Evolutionary conservation across 2,888 invertebrate genomes (phyloP).

Genomic region (Camptogramma bilineatum): DNA sequence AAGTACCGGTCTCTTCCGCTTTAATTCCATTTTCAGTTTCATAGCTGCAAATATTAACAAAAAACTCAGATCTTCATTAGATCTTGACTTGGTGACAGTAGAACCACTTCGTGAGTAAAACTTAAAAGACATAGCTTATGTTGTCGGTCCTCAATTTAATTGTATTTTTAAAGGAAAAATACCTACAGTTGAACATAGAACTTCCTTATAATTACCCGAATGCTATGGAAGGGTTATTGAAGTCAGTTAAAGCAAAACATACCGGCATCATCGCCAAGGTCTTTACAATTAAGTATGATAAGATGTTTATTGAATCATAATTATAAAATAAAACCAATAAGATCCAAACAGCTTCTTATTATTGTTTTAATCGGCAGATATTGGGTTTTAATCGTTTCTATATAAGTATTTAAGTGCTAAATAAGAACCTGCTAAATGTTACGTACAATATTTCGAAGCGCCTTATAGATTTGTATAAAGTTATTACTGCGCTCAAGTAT

Average conservation of each 20-base stretch:
- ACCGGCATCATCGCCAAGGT: neutral
- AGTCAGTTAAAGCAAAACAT: neutral
- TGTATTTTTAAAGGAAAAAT: too few relatives aligned
- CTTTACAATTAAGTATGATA: neutral
- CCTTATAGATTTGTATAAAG: neutral
- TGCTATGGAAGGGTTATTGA: too few relatives aligned
- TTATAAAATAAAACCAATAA: neutral
- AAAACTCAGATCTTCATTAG: too few relatives aligned
- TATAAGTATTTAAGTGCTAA: too few relatives aligned
- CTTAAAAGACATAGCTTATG: too few relatives aligned
- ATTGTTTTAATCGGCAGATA: neutral
- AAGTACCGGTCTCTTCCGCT: slow-evolving; percentile 91
- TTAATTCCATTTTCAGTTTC: slow-evolving; percentile 93
- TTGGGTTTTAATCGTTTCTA: too few relatives aligned
- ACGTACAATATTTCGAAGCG: neutral
- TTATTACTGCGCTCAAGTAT: neutral
- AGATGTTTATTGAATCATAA: neutral
- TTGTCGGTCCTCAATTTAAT: too few relatives aligned
- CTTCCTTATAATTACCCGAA: too few relatives aligned
- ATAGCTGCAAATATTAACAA: slow-evolving; percentile 81
- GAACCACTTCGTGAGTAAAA: too few relatives aligned
- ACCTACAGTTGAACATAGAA: too few relatives aligned
- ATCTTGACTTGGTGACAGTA: too few relatives aligned
- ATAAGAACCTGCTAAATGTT: neutral
- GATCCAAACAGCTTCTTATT: neutral